These are phyloP conservation scores for Seira musarum DNA, from an alignment of 2,888 invertebrate species.

Conservation along the genomic window DNA sequence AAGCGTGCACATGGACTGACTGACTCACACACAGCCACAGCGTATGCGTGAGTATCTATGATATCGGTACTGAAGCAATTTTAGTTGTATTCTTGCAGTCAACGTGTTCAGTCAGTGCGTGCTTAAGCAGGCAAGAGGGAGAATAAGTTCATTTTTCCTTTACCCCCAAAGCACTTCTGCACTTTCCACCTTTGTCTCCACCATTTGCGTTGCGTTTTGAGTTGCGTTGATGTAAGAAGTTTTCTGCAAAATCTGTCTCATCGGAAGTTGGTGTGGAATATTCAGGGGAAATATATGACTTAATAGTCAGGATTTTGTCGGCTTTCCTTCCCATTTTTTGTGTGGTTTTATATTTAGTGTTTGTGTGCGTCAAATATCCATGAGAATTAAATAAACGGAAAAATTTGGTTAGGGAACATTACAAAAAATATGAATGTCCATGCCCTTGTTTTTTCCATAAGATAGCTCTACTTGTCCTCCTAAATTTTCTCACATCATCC, in stretches of 20 bases:
- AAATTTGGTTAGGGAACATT: background rate
- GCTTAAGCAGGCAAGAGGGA: background rate
- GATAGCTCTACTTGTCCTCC: slow-evolving; percentile 37
- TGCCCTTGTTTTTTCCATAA: background rate
- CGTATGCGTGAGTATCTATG: slow-evolving; percentile 16
- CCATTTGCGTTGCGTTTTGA: too few relatives aligned
- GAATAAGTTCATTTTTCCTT: background rate
- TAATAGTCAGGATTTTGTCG: too few relatives aligned
- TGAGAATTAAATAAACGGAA: background rate
- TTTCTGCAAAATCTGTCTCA: background rate
- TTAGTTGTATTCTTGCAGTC: slow-evolving; percentile 57
- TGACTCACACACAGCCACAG: background rate
- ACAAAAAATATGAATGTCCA: background rate
- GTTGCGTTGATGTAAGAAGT: background rate
- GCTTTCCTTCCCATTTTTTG: background rate
- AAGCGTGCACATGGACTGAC: background rate
- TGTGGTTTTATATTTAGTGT: too few relatives aligned
- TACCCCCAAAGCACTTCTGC: background rate
- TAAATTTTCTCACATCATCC: slow-evolving; percentile 46
- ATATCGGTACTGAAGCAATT: slow-evolving; percentile 35
- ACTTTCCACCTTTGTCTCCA: background rate
- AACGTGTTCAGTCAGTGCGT: slow-evolving; percentile 56
- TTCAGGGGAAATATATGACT: background rate
- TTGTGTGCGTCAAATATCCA: background rate
- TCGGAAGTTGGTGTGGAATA: background rate